Conservation (phyloP, 2,113 vertebrate genomes). For the Nymphicus hollandicus region DNA sequence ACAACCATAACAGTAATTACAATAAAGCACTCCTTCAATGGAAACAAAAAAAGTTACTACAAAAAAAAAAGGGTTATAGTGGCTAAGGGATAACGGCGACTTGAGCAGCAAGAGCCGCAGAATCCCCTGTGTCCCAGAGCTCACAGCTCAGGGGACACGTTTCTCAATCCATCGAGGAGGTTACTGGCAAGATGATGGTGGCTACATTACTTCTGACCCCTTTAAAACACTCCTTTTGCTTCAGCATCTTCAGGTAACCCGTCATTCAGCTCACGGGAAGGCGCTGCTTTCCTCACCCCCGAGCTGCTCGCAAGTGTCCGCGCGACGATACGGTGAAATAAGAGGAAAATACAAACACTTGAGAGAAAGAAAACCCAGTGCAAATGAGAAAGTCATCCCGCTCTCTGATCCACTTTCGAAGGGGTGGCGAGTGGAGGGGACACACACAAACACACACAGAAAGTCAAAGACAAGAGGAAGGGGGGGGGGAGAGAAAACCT, state of each 20-base stretch:
- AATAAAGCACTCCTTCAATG: constrained; percentile 42
- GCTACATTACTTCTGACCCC: constrained; percentile 39
- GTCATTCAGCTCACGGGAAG: background rate
- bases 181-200: constrained; percentile 56
- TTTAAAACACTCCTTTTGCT: constrained; percentile 10
- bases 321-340: background rate
- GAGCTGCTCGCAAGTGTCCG: constrained; percentile 39
- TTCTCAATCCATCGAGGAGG: constrained; percentile 48
- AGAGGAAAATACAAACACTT: background rate
- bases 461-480: constrained; percentile 2
- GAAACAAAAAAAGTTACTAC: background rate
- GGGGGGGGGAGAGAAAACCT: background rate
- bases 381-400: constrained; percentile 69
- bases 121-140: background rate
- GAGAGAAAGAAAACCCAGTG: constrained; percentile 65
- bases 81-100: background rate
- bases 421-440: background rate
- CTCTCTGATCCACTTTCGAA: constrained; percentile 9
- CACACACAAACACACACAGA: background rate
- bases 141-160: background rate
- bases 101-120: background rate
- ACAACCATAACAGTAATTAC: constrained; percentile 42
- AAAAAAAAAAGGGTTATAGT: background rate
- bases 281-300: background rate
- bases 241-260: background rate